Percentiles rank a stretch among this genome's conserved stretches.
Conservation (phyloP, 2,888 invertebrate species). For the Lasioglossum zephyrum region DNA sequence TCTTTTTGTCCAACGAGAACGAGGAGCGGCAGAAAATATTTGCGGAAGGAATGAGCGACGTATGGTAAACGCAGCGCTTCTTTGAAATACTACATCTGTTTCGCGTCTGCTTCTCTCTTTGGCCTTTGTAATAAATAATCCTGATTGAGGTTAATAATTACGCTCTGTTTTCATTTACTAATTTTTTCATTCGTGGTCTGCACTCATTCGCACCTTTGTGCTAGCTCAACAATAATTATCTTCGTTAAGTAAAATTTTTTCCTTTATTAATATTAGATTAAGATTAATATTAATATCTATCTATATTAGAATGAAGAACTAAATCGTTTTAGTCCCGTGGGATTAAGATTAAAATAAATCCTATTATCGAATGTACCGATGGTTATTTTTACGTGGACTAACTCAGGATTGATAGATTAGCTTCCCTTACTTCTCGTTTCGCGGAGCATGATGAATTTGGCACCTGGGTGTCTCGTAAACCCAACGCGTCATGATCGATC, state of each 20-base stretch:
- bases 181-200: too few relatives aligned
- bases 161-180: background rate
- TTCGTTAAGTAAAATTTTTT: too few relatives aligned
- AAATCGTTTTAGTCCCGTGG: too few relatives aligned
- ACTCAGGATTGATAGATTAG: background rate
- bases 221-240: too few relatives aligned
- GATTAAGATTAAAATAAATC: too few relatives aligned
- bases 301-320: too few relatives aligned
- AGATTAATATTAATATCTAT: too few relatives aligned
- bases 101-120: background rate
- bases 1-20: background rate
- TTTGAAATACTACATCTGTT: background rate
- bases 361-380: background rate
- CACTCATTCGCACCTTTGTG: too few relatives aligned
- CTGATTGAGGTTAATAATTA: background rate
- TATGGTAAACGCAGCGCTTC: background rate
- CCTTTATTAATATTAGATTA: too few relatives aligned
- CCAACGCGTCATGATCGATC: background rate
- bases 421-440: background rate
- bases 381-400: background rate
- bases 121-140: background rate
- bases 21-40: background rate
- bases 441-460: background rate
- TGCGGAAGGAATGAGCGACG: background rate
- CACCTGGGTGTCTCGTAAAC: background rate